Base-by-base conservation (phyloP, 2,888 invertebrate species). In the Callosobruchus maculatus region DNA sequence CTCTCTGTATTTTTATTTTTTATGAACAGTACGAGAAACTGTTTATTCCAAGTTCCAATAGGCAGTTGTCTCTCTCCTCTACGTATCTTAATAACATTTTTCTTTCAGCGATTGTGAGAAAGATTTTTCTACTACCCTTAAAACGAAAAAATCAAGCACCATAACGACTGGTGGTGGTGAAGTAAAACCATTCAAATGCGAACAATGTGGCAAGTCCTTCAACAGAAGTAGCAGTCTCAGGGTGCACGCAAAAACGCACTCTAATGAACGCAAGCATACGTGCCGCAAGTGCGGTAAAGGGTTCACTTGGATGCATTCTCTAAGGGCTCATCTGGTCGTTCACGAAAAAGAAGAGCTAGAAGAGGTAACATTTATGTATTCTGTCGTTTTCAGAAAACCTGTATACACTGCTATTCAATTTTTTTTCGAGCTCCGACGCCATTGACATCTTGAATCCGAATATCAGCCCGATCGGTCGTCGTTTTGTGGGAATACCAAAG, bases 241-340 rank as follows among this genome's bases (percentile, higher is more conserved):
- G 72, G 81, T 83, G 5, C 85, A 85, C 76, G 72, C 77, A 0
- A 83, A 82, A 77, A 84, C 81, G n/a, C 85, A 85, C 69, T 79
- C 81, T 0, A 82, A 83, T 30, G 81, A 83, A 67, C 79, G 82
- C 71, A 79, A 83, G 0, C 82, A 85, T 72, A 75, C 79, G 21
- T 85, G 85, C 73, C 76, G 79, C 0, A 73, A 82, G 68, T 85
- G 85, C 72, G 79, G 77, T 18, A 84, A 83, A 75, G 82, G 81
- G 20, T 85, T 85, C 73, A 80, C 82, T 26, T 83, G 84, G 77
- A 81, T 82, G 4, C 81, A 83, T 74, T 81, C 83, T 2, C 77
- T 84, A 20, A 78, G 78, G 76, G 77, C 79, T 5, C 84, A 84
- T 76, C 31, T 70, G 13, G 21, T 73, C 0, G 73, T 75, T 0